These are phyloP conservation scores for Acanthaster planci DNA, from an alignment of 35 echinoderm and acorn worm genomes.

Conservation along the genomic window DNA sequence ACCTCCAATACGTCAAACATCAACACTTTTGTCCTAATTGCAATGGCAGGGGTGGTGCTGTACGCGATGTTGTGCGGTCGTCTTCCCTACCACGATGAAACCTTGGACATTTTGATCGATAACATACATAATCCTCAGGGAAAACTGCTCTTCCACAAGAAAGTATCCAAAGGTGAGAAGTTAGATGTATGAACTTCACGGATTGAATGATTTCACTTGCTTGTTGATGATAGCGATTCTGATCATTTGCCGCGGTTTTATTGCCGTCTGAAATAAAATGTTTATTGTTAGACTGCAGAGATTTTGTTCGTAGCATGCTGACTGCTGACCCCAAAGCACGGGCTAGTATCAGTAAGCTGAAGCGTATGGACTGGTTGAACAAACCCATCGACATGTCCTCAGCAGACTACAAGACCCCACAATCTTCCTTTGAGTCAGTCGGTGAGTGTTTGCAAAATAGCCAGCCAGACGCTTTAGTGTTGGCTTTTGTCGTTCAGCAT, in stretches of 20 bases:
- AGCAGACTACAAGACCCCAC: constrained; percentile 58
- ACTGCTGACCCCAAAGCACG: constrained; percentile 43
- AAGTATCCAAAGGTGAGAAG: constrained; percentile 80
- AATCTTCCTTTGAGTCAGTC: constrained; percentile 40
- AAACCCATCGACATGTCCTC: constrained; percentile 78
- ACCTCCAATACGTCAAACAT: too few species aligned
- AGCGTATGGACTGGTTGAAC: constrained; percentile 81
- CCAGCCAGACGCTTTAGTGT: too few species aligned
- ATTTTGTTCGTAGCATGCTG: constrained; percentile 84
- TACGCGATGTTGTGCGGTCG: constrained; percentile 96
- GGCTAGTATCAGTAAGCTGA: constrained; percentile 54
- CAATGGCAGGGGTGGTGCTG: constrained; percentile 73
- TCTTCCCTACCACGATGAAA: constrained; percentile 77
- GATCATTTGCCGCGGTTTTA: neutral
- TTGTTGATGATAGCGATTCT: too few species aligned
- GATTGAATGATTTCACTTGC: neutral
- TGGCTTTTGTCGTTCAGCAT: too few species aligned
- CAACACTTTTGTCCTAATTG: neutral
- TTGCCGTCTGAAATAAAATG: neutral
- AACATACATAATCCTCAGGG: constrained; percentile 81
- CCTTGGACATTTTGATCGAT: constrained; percentile 75
- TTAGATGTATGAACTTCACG: neutral
- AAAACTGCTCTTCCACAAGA: constrained; percentile 89
- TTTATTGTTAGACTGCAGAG: constrained; percentile 62
- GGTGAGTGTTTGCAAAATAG: constrained; percentile 38